A percentile compares a stretch with the other conserved stretches of the same genome.
phyloP scores from a whole-genome alignment of 2,113 vertebrate genomes.

The Peromyscus maniculatus region DNA sequence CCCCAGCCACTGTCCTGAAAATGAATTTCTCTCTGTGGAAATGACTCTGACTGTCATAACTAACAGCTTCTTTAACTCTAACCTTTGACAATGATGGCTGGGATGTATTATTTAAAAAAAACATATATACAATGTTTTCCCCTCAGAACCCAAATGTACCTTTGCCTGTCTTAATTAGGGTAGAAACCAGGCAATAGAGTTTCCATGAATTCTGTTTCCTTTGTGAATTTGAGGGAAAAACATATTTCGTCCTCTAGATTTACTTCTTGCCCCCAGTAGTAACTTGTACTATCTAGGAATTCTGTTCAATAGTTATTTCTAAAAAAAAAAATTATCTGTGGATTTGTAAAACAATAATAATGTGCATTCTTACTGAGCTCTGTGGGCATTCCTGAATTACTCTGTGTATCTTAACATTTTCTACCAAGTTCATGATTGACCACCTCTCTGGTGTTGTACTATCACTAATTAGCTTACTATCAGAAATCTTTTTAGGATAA shows the following conservation, averaged over 20 bases:
- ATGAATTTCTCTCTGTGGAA: slow-evolving; percentile 37
- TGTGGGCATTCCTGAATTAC: background rate
- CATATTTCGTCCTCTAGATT: background rate
- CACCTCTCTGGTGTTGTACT: background rate
- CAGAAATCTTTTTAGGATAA: background rate
- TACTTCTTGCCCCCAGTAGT: background rate
- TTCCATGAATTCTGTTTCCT: background rate
- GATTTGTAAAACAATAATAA: background rate
- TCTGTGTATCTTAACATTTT: slow-evolving; percentile 2
- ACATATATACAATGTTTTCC: background rate
- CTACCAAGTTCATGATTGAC: background rate
- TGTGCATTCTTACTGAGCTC: background rate
- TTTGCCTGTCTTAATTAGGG: background rate
- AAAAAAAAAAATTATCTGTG: background rate
- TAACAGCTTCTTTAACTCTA: slow-evolving; percentile 9
- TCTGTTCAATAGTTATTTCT: background rate
- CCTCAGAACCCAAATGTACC: background rate
- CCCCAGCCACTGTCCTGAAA: slow-evolving; percentile 39
- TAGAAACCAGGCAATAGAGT: background rate
- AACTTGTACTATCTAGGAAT: background rate
- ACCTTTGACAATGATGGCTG: slow-evolving; percentile 55
- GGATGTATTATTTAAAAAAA: background rate
- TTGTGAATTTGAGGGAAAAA: background rate
- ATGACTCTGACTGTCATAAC: background rate
- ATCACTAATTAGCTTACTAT: background rate